Base-by-base conservation (phyloP, 2,888 invertebrate genomes). In the Tachina lurida region DNA sequence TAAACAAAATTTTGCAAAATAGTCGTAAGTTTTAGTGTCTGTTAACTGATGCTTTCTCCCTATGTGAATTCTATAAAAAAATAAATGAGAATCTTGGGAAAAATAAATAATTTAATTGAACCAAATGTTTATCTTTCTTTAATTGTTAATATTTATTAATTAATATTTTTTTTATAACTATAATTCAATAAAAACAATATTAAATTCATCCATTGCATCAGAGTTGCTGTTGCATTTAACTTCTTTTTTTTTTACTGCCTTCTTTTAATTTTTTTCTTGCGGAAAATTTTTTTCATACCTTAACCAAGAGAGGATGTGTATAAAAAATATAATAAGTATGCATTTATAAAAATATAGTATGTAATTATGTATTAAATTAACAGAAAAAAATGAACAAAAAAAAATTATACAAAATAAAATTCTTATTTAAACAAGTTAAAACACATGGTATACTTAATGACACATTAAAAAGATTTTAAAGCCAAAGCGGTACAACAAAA, bases 281-380 rank as follows among this genome's bases (percentile, higher is more conserved):
- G 68, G 63, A 54, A 83, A 83, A 78, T 87, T 87, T 78, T 87
- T 31, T 84, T 87, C 76, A 87, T 80, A 88, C 90, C 90, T 87
- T 89, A 89, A 90, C 90, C 91, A 88, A 83, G 86, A 89, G 89
- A 89, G 89, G 89, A 91, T 90, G 91, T 89, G 89, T 87, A 85
- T 86, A 87, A 85, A 88, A 84, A 87, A 87, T 83, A 67, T 75
- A 58, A 67, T 67, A 74, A 7, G 31, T 31, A 31, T 31, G 31
- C 71, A 67, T 79, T 75, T 74, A 63, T 80, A 76, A 74, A 79
- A 68, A 80, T 74, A 71, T 68, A 8, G 74, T 79, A n/a, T n/a
- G n/a, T n/a, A 79, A 60, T 82, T 47, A 71, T 71, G 63, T 45
- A 87, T 87, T 80, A 78, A 80, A 79, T 79, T 83, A 86, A 86